phyloP scores from a whole-genome alignment of 2,113 vertebrate genomes.

The Pseudorasbora parva region DNA sequence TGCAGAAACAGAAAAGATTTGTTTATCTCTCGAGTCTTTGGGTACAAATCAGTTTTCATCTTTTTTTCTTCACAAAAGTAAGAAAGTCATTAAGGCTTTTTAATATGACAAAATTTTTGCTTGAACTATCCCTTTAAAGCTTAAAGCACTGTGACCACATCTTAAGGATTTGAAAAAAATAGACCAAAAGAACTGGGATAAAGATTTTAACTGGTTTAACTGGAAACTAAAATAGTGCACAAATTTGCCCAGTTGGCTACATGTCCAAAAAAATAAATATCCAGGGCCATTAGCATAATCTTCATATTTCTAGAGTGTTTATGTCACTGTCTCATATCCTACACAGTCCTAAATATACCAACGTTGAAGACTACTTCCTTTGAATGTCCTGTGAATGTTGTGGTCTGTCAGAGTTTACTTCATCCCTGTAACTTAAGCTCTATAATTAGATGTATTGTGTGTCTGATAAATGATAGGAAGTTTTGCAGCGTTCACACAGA shows the following conservation, averaged over 20 bases:
- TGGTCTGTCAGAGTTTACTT: background rate
- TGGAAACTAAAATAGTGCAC: background rate
- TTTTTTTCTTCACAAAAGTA: background rate
- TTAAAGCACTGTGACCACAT: background rate
- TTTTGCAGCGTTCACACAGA: slow-evolving; percentile 33
- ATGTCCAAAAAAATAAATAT: background rate
- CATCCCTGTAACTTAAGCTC: slow-evolving; percentile 5
- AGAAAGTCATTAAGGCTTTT: too few species aligned
- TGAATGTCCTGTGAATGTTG: background rate
- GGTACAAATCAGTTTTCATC: too few species aligned
- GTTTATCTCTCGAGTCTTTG: too few species aligned
- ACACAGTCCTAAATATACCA: background rate
- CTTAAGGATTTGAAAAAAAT: background rate
- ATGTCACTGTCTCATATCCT: slow-evolving; percentile 3
- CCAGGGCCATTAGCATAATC: background rate
- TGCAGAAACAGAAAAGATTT: too few species aligned
- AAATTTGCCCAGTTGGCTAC: slow-evolving; percentile 3
- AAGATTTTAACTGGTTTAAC: background rate
- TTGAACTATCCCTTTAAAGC: too few species aligned
- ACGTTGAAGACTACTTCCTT: background rate
- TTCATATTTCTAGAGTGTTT: background rate
- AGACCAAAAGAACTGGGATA: slow-evolving; percentile 6
- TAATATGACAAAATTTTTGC: too few species aligned
- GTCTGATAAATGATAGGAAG: slow-evolving; percentile 41
- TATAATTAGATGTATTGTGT: slow-evolving; percentile 33